Percentiles rank a stretch among this genome's conserved stretches.
Conservation (phyloP, 2,888 invertebrate genomes). For the Drosophila demipolita region DNA sequence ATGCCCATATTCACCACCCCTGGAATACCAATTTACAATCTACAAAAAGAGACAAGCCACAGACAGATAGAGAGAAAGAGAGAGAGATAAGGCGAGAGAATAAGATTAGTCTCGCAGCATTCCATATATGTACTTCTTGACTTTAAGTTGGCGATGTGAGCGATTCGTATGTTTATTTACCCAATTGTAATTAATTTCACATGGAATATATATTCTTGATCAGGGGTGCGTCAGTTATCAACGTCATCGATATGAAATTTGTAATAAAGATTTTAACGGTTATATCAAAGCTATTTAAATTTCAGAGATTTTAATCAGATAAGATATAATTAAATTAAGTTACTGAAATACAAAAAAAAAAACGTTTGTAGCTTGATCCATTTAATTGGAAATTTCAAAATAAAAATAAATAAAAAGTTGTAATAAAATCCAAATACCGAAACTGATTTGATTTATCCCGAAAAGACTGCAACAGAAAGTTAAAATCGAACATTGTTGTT, state of each 20-base stretch:
- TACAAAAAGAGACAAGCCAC: not conserved
- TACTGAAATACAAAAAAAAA: too few species aligned
- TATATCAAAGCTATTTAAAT: not conserved
- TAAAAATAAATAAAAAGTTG: not conserved
- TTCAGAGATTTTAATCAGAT: not conserved
- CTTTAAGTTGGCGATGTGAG: not conserved
- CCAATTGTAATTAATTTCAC: not conserved
- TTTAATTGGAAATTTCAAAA: not conserved
- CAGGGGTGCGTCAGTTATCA: not conserved
- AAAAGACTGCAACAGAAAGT: not conserved
- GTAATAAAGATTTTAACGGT: too few species aligned
- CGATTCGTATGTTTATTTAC: not conserved
- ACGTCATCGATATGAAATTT: too few species aligned
- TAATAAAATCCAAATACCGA: not conserved
- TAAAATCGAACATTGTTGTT: too few species aligned
- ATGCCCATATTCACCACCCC: not conserved
- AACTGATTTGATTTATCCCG: not conserved
- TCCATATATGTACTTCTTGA: slow-evolving; percentile 2
- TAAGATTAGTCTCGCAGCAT: not conserved
- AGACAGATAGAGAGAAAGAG: not conserved
- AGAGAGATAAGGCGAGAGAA: not conserved
- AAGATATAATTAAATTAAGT: too few species aligned
- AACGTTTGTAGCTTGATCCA: too few species aligned
- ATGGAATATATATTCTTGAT: not conserved
- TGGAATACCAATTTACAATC: not conserved